Conservation (phyloP, 2,797 vertebrate genomes). For the Sebastes iracundus region DNA sequence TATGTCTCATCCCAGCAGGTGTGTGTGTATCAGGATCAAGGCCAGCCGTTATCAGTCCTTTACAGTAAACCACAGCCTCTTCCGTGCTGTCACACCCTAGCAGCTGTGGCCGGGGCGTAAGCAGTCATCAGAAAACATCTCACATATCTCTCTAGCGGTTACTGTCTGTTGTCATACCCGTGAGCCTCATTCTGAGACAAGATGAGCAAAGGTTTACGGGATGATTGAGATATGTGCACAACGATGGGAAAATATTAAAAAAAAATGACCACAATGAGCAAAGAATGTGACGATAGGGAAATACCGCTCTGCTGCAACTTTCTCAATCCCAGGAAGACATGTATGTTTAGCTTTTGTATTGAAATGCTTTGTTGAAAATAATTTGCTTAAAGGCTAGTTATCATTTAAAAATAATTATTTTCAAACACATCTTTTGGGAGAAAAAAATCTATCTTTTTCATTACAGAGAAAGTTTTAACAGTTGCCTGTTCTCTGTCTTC, state of each 20-base stretch:
- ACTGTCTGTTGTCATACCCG: conserved; percentile 59
- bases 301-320: conserved; percentile 21
- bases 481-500: conserved; percentile 24
- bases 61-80: conserved; percentile 72
- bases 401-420: background rate
- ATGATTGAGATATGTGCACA: conserved; percentile 40
- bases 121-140: conserved; percentile 70
- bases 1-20: conserved; percentile 71
- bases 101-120: conserved; percentile 66
- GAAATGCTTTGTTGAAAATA: background rate
- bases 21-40: conserved; percentile 72
- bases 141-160: conserved; percentile 59
- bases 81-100: conserved; percentile 62
- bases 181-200: conserved; percentile 37
- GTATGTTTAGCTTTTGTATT: background rate
- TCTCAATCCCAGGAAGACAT: conserved; percentile 3
- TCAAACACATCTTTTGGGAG: background rate
- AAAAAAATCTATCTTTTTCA: background rate
- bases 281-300: conserved; percentile 38
- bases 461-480: background rate
- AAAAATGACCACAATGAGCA: conserved; percentile 20
- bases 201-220: conserved; percentile 32
- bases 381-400: background rate
- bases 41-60: conserved; percentile 67
- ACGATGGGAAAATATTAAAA: conserved; percentile 42